Conservation (phyloP, 92 coral and sea anemone species). For the Siderastrea radians region DNA sequence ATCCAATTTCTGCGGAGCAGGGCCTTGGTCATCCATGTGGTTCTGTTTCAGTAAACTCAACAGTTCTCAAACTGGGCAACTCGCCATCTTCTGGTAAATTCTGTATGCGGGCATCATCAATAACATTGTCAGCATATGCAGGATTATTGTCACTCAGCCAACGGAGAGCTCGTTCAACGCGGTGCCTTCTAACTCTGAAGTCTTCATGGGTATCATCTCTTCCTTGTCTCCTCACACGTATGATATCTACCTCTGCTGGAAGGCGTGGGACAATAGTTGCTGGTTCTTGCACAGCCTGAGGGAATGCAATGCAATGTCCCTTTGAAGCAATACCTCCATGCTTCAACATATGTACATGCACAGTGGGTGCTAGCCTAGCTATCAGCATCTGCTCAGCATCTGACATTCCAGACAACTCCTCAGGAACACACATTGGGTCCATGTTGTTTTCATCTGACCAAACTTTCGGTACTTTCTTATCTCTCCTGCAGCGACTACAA, state of each 20-base stretch:
- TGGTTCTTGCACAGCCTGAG: conserved; percentile 68
- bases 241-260: too few relatives aligned
- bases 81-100: conserved; percentile 46
- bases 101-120: conserved; percentile 35
- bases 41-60: conserved; percentile 24
- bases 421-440: too few relatives aligned
- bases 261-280: conserved; percentile 45
- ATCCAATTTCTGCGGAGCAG: conserved; percentile 34
- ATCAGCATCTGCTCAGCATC: conserved; percentile 57
- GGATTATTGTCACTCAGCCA: too few relatives aligned
- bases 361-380: conserved; percentile 36
- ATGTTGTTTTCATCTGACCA: too few relatives aligned
- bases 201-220: conserved; percentile 59
- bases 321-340: too few relatives aligned
- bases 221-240: conserved; percentile 69
- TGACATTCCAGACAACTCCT: conserved; percentile 2
- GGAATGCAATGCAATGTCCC: conserved; percentile 14
- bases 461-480: neutral
- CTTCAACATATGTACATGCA: too few relatives aligned
- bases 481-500: conserved; percentile 31
- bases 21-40: conserved; percentile 26
- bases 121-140: neutral
- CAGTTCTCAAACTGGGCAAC: conserved; percentile 41
- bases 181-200: too few relatives aligned
- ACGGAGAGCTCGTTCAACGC: conserved; percentile 35